phyloP scores from a whole-genome alignment of 1,140 invertebrate genomes.

The Drosophila chauvacae region DNA sequence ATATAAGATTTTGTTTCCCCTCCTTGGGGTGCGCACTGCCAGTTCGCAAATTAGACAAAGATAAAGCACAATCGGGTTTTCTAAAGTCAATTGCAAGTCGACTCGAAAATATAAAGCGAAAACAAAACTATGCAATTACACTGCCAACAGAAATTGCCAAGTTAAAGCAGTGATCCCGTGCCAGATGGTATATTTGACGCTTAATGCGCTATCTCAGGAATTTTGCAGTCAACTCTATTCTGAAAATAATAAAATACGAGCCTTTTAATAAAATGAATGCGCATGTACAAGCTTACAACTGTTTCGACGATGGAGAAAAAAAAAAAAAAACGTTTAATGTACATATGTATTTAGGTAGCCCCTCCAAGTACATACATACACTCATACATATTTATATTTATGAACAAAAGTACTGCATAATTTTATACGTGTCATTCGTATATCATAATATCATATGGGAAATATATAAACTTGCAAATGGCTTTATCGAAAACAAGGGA shows the following conservation, averaged over 20 bases:
- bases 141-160: conserved; percentile 12
- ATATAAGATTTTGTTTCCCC: conserved; percentile 84
- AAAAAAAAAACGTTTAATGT: conserved; percentile 17
- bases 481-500: conserved; percentile 4
- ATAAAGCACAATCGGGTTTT: conserved; percentile 39
- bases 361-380: not conserved
- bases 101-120: conserved; percentile 33
- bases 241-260: conserved; percentile 20
- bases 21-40: conserved; percentile 80
- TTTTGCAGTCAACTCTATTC: conserved; percentile 29
- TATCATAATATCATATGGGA: conserved; percentile 1
- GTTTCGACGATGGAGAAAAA: conserved; percentile 1
- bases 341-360: conserved; percentile 9
- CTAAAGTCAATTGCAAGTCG: conserved; percentile 29
- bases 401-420: conserved; percentile 13
- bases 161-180: conserved; percentile 12
- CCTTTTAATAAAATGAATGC: conserved; percentile 30
- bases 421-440: conserved; percentile 11
- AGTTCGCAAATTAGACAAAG: conserved; percentile 71
- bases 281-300: conserved; percentile 29
- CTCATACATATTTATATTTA: conserved; percentile 4
- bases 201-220: conserved; percentile 18
- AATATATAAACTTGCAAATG: conserved; percentile 5
- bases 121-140: conserved; percentile 25
- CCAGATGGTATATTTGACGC: conserved; percentile 28